Base-by-base conservation (phyloP, 2,797 vertebrate species). In the Aeoliscus strigatus region DNA sequence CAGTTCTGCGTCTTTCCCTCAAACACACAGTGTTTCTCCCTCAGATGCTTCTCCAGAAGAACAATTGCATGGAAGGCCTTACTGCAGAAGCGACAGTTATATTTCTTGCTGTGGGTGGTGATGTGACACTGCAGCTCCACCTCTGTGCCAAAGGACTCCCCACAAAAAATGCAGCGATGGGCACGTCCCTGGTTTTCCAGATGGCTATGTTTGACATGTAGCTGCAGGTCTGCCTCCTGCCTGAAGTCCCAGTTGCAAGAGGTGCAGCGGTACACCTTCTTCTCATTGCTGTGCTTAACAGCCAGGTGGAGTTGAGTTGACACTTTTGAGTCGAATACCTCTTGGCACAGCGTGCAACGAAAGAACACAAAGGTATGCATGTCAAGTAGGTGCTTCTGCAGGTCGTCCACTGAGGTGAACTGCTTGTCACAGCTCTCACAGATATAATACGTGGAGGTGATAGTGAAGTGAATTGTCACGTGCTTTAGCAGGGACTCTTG, bases 291-390 rank as follows among this genome's bases (percentile, higher is more conserved):
- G 84, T 99, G 96, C 71, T 98, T 97, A 27, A 98, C 94, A 13
- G 96, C 96, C 74, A 99, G 63, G 75, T 99, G 96, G 29, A 99
- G 91, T 51, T 99, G 95, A 40, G 96, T 94, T 18, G 96, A 98
- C 25, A 98, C 93, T 75, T 96, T 98, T 0, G 96, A 98, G 85
- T 96, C 94, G 26, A 99, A 99, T 29, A 96, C 93, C 60, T 99
- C 94, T 66, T 98, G 96, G 82, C 96, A 99, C 48, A 99, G 86
- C 18, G 96, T 97, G 66, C 96, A 99, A 58, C 94, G 94, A 81
- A 97, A 98, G 77, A 98, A 98, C 55, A 95, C 93, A 1, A 98
- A 94, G 0, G 96, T 99, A 69, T 99, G 96, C 96, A 98, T 98
- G 84, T 99, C 96, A 2, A 99, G 81, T 10, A 99, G 85, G 74